Evolutionary conservation across 1,140 invertebrate genomes (phyloP), one percentile per base, ranked within the genome.

Genomic region (Ceratina calcarata): DNA sequence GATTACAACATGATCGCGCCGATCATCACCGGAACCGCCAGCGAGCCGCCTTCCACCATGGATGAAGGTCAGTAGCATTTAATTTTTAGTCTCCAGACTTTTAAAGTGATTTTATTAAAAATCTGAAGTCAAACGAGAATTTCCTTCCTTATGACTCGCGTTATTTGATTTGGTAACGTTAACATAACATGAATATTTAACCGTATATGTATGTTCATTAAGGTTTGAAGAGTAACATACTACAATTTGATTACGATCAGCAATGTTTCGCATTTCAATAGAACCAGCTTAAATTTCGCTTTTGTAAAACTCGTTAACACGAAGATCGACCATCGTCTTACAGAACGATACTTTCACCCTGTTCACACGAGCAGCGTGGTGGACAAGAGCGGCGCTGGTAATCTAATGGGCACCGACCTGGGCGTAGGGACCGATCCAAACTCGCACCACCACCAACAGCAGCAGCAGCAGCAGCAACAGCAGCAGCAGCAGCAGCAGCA

Each of bases 1-100:
- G 98, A 99, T 92, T 98, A 99, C 92, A 97, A 96, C 87, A 98
- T 97, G 93, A 97, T 98, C 60, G 92, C 91, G 12, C 92, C 92
- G 64, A 93, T 93, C 67, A 93, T 93, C 82, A 87, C 92, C 20
- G 92, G 92, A 7, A 92, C 92, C 13, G 89, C 91, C n/a, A 92
- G 89, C 67, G 92, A 93, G 69, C 90, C 91, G 71, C 89, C 92
- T 1, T 86, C 91, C 7, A 65, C 88, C 27, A 93, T 93, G 90
- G 92, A 93, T 69, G 92, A 93, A 88, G 92, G 92, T 93, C 15
- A n/a, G 55, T 53, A n/a, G 3, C 55, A 4, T 4, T 13, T 57
- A 16, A 57, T 57, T 18, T 57, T n/a, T n/a, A 57, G 16, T 18
- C 3, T 18, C 27, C 12, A n/a, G 15, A 16, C 1, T 57, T 1